Conservation (phyloP, 2,113 vertebrate species). For the Crotalus helleri region DNA sequence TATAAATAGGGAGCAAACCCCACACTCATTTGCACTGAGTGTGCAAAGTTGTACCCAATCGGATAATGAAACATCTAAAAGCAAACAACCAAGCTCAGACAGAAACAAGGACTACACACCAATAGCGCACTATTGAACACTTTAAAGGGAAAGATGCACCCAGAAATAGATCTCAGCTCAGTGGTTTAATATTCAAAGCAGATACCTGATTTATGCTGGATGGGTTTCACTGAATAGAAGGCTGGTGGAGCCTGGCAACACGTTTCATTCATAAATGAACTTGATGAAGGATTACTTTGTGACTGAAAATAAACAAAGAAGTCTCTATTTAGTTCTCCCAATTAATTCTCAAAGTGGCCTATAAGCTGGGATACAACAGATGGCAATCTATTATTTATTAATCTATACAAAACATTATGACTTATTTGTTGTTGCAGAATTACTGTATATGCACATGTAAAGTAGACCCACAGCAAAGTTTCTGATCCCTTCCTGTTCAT, state of each 20-base stretch:
- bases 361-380: not conserved
- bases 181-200: conserved; percentile 6
- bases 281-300: conserved; percentile 46
- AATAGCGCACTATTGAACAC: not conserved
- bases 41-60: not conserved
- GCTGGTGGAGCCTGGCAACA: conserved; percentile 34
- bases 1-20: not conserved
- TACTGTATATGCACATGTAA: not conserved
- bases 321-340: conserved; percentile 6
- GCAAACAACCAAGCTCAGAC: not conserved
- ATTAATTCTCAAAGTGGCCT: not conserved
- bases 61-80: not conserved
- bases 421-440: not conserved
- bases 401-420: not conserved
- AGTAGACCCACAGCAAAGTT: not conserved
- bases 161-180: not conserved
- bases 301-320: conserved; percentile 62
- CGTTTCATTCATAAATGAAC: conserved; percentile 51
- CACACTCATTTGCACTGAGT: not conserved
- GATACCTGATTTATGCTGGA: conserved; percentile 66
- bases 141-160: not conserved
- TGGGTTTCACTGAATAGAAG: conserved; percentile 54
- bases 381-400: not conserved
- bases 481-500: not conserved
- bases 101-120: not conserved